Conservation (phyloP, 2,888 invertebrate species). For the Argyra leucocephala region DNA sequence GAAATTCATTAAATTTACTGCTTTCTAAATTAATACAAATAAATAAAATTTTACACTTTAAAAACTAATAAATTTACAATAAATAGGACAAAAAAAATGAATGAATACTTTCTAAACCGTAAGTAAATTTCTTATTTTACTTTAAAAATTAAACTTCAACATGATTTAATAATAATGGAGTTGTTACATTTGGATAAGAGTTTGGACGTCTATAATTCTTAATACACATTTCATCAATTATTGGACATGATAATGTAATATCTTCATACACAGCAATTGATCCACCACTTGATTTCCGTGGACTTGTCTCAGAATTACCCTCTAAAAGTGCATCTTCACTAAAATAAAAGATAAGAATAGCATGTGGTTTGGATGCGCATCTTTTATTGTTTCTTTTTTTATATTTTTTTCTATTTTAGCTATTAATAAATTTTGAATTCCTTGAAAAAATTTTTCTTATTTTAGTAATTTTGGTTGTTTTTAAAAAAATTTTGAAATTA, state of each 20-base stretch:
- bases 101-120: no score
- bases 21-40: no score
- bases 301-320: slow-evolving; percentile 36
- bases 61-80: no score
- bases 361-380: slow-evolving; percentile 1
- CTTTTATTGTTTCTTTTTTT: not conserved
- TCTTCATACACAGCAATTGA: slow-evolving; percentile 34
- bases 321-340: slow-evolving; percentile 43
- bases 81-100: no score
- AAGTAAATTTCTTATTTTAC: no score
- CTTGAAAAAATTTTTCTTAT: no score
- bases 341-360: slow-evolving; percentile 8
- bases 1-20: no score
- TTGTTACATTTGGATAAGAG: slow-evolving; percentile 38
- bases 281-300: slow-evolving; percentile 37
- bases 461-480: no score
- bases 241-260: slow-evolving; percentile 37
- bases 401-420: not conserved
- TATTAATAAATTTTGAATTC: not conserved
- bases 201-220: slow-evolving; percentile 32
- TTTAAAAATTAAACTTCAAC: slow-evolving; percentile 32
- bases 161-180: slow-evolving; percentile 39
- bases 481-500: not conserved
- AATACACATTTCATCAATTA: slow-evolving; percentile 30
- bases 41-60: no score